phyloP scores from a whole-genome alignment of 2,113 vertebrate genomes.

The Saiga tatarica region DNA sequence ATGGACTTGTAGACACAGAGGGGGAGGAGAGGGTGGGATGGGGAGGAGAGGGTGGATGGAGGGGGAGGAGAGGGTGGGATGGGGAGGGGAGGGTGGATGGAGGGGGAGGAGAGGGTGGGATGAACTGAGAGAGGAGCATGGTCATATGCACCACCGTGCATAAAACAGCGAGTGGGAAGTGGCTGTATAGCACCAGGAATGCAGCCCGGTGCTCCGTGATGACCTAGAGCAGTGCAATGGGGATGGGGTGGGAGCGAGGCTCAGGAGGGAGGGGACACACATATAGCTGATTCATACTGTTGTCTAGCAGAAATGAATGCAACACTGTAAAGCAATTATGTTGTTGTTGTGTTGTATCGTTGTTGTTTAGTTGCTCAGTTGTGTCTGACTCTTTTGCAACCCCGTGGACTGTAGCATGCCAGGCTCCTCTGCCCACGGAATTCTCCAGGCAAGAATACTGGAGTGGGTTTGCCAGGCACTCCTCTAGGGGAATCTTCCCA shows the following conservation, averaged over 20 bases:
- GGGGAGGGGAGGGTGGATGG: too few relatives aligned
- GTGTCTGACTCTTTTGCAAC: not conserved
- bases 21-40: too few relatives aligned
- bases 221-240: not conserved
- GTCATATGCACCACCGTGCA: rapidly evolving
- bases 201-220: not conserved
- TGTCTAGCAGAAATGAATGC: not conserved
- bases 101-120: too few relatives aligned
- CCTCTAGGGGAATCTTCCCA: not conserved
- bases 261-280: not conserved
- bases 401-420: not conserved
- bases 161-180: not conserved
- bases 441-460: not conserved
- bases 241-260: not conserved
- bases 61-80: too few relatives aligned
- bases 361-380: not conserved
- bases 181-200: not conserved
- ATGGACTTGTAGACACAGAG: too few relatives aligned
- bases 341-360: not conserved
- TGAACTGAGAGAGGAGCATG: not conserved
- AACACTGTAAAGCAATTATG: not conserved
- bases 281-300: not conserved
- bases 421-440: not conserved
- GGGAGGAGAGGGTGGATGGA: too few relatives aligned
- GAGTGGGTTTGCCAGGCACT: not conserved